Evolutionary conservation across 2,797 vertebrate genomes (phyloP), one percentile per base, ranked within the genome.

Genomic region (Muscicapa comitata): DNA sequence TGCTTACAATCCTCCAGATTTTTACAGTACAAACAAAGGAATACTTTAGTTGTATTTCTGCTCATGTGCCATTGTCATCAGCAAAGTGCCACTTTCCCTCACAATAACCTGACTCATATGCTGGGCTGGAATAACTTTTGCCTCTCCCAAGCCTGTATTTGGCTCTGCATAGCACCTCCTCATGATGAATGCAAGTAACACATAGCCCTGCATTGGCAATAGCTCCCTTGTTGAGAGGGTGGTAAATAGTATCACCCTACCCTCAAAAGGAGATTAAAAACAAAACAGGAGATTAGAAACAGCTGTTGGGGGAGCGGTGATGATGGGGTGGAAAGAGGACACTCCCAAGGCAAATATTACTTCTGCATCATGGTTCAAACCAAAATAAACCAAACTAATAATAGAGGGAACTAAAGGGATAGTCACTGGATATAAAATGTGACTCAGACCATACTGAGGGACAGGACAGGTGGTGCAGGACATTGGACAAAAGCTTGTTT

Each of bases 381-480:
- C 77, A 90, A 96, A 97, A 95, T 96, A 97, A 96, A 89, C 38
- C 47, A 57, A 85, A 83, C 93, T 94, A 95, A 92, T 93, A 90
- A 90, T 95, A 95, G 92, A 80, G 26, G 20, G 48, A 90, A 68
- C 72, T 90, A 62, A 77, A 94, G 33, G 57, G 68, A 58, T 74
- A 62, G 53, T 88, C 80, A 62, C 62, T 72, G 59, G 35, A 26
- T 94, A 68, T 50, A 72, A 89, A 83, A 81, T 40, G 37, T 94
- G 92, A 94, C 73, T 94, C 93, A 92, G 43, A 42, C 13, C 1
- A 0, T 42, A 38, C 53, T 77, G 61, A 92, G 67, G 62, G 94
- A 66, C 38, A 47, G 40, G 93, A 81, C 88, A 96, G 86, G 86
- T 93, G 82, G 53, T 79, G 11, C 45, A 79, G 29, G 11, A 23